These are phyloP conservation scores for Hirtodrosophila duncani DNA, from an alignment of 2,888 invertebrate genomes.

Conservation along the genomic window DNA sequence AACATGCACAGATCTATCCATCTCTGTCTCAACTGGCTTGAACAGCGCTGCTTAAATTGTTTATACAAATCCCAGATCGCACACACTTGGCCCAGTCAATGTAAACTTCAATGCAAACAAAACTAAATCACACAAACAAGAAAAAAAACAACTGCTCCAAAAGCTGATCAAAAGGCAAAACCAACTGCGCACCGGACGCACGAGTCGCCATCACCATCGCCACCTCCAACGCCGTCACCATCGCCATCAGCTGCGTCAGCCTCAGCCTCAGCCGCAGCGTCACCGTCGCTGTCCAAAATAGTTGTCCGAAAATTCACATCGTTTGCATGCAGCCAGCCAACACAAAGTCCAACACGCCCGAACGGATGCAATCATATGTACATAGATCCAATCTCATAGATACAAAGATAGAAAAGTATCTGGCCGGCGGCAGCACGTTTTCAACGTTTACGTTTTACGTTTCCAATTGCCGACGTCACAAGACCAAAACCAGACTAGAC, in stretches of 20 bases:
- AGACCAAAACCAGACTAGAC: constrained; percentile 52
- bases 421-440: constrained; percentile 47
- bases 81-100: background rate
- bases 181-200: constrained; percentile 67
- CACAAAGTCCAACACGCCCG: too few relatives aligned
- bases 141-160: constrained; percentile 9
- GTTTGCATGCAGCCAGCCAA: constrained; percentile 64
- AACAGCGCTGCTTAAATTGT: constrained; percentile 26
- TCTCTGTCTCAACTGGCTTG: too few relatives aligned
- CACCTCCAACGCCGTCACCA: constrained; percentile 10
- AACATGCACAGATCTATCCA: too few relatives aligned
- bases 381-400: constrained; percentile 18
- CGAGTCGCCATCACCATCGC: constrained; percentile 39
- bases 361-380: constrained; percentile 60
- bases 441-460: constrained; percentile 31
- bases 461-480: constrained; percentile 54
- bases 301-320: constrained; percentile 54
- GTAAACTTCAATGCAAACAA: constrained; percentile 39
- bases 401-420: constrained; percentile 48
- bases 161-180: constrained; percentile 66
- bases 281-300: constrained; percentile 18
- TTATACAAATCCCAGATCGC: constrained; percentile 49
- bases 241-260: constrained; percentile 6
- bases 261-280: background rate
- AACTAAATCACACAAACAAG: constrained; percentile 20